Evolutionary conservation across 2,888 invertebrate species (phyloP).

Genomic region (Metallyticus violacea): DNA sequence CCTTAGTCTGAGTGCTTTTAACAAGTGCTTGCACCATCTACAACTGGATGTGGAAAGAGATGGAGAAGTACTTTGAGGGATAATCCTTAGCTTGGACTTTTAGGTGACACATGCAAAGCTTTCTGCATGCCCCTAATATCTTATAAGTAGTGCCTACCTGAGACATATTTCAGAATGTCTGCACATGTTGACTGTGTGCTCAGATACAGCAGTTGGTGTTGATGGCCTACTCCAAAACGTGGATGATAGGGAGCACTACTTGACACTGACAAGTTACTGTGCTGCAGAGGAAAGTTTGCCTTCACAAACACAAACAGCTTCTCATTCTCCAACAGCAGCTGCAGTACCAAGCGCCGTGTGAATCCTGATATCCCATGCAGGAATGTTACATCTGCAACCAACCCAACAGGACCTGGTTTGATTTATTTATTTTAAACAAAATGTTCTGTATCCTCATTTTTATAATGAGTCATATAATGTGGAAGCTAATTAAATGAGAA

Average conservation of each 20-base stretch:
- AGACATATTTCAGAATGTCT: slow-evolving; percentile 60
- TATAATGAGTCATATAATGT: too few relatives aligned
- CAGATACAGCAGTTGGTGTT: slow-evolving; percentile 68
- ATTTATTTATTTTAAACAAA: neutral
- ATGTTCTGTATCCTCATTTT: too few relatives aligned
- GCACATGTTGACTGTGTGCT: slow-evolving; percentile 73
- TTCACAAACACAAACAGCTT: slow-evolving; percentile 73
- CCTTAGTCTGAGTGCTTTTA: too few relatives aligned
- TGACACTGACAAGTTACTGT: neutral
- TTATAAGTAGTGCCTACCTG: neutral
- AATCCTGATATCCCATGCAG: slow-evolving; percentile 77
- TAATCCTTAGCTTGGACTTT: too few relatives aligned
- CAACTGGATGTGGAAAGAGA: too few relatives aligned
- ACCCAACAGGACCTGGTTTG: neutral
- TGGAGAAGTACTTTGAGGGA: too few relatives aligned
- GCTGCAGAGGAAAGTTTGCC: slow-evolving; percentile 36
- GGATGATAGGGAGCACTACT: slow-evolving; percentile 53
- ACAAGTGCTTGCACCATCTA: too few relatives aligned
- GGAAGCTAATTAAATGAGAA: too few relatives aligned
- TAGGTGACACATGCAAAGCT: too few relatives aligned
- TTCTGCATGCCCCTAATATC: too few relatives aligned
- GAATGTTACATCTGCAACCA: slow-evolving; percentile 44
- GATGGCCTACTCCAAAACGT: slow-evolving; percentile 68
- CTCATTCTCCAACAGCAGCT: slow-evolving; percentile 82
- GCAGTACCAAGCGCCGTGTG: slow-evolving; percentile 79